Percentiles rank a stretch among this genome's conserved stretches.
Evolutionary conservation across 1,140 invertebrate species (phyloP).

Genomic region (Leptonema lineaticorne): DNA sequence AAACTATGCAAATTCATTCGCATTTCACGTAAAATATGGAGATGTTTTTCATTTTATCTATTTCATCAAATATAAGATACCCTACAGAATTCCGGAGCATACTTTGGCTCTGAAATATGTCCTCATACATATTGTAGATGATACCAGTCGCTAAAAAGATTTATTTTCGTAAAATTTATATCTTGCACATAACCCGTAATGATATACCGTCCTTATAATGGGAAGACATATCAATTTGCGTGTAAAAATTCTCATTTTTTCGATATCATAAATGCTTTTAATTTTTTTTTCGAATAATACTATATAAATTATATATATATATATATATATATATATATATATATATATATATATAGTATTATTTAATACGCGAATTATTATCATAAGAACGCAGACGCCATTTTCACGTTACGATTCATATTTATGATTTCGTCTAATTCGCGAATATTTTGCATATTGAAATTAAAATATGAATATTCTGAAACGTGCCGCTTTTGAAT

Average conservation of each 20-base stretch:
- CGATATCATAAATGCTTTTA: background rate
- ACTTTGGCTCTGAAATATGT: conserved; percentile 8
- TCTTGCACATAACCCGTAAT: background rate
- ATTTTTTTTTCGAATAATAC: background rate
- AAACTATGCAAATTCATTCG: no score
- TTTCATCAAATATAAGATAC: conserved; percentile 13
- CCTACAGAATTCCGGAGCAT: background rate
- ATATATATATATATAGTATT: background rate
- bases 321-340: background rate
- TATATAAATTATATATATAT: background rate
- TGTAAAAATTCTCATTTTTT: no score
- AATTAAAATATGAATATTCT: no score
- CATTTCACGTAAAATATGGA: background rate
- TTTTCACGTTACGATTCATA: no score
- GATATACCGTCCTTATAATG: no score
- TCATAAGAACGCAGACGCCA: no score
- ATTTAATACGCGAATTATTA: no score
- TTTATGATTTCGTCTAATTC: no score
- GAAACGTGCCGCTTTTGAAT: no score
- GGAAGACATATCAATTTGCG: no score
- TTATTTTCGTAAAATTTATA: conserved; percentile 17
- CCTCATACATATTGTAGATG: conserved; percentile 17
- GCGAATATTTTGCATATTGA: no score
- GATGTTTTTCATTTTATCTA: conserved; percentile 8
- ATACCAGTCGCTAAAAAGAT: conserved; percentile 8